phyloP scores from a whole-genome alignment of 2,888 invertebrate genomes.

The Melieria picta region DNA sequence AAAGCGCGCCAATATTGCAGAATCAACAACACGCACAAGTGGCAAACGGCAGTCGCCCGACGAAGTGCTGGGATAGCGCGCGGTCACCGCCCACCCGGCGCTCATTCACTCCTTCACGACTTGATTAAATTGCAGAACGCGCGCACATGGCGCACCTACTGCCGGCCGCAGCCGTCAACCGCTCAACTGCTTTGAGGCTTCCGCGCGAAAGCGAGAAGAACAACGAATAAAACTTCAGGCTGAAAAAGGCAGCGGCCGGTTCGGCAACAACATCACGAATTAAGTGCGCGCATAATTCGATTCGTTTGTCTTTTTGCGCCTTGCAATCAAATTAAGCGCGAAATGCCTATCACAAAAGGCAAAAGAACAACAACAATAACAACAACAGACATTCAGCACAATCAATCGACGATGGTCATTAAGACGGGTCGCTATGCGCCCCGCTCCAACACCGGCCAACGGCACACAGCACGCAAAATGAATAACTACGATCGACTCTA shows the following conservation, averaged over 20 bases:
- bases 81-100: neutral
- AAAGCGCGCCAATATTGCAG: constrained; percentile 6
- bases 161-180: neutral
- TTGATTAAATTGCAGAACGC: constrained; percentile 26
- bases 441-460: no score
- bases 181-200: neutral
- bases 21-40: neutral
- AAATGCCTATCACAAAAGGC: neutral
- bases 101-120: constrained; percentile 11
- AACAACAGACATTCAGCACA: no score
- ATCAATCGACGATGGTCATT: no score
- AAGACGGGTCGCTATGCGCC: no score
- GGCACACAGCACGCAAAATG: no score
- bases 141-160: neutral
- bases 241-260: no score
- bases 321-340: constrained; percentile 24
- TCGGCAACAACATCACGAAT: neutral
- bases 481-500: no score
- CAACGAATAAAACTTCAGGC: neutral
- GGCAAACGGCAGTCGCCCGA: neutral
- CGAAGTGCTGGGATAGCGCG: neutral
- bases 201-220: neutral
- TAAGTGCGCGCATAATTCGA: constrained; percentile 22
- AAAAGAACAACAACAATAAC: neutral
- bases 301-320: constrained; percentile 14